Base-by-base conservation (phyloP, 2,113 vertebrate genomes). In the Triplophysa siluroides region DNA sequence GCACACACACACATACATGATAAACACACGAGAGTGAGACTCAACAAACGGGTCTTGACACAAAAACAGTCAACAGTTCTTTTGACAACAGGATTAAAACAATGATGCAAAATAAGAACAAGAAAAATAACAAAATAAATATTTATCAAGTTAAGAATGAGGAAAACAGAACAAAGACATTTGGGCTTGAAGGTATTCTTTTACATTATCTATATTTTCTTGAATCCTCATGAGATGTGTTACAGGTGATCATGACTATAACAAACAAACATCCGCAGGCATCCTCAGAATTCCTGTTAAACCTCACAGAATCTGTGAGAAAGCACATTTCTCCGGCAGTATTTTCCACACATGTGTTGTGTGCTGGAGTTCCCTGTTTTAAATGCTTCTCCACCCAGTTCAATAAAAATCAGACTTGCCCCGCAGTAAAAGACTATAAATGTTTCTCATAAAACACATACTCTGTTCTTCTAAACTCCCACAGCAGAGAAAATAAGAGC, bases 301-400 rank as follows among this genome's bases (percentile, higher is more conserved):
- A 54, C 23, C 47, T n/a, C 73, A 81, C 79, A 78, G 76, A 47
- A 45, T 75, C 79, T 77, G 73, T 84, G 89, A 87, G 88, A 89
- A 89, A 85, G 78, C 52, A 24, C 68, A 21, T 64, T 83, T 86
- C 86, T 85, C 86, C 84, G 12, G 79, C 72, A 78, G 73, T 47
- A 50, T 66, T 81, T 85, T 81, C 68, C 76, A 83, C 87, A 87
- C 83, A 83, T 70, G 81, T 84, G 84, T 78, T 84, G 67, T 81
- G 81, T 24, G 78, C 85, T 84, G 77, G 78, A 69, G 83, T 67
- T 50, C 45, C 68, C 47, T 10, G 69, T 88, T 92, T 93, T 91
- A 91, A 90, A 79, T 71, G 90, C 73, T 56, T 84, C 82, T 78
- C 90, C 92, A 91, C 90, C 91, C 90, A 86, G 68, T 85, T 87